These are phyloP conservation scores for Gnatocerus cornutus DNA, from an alignment of 2,888 invertebrate species.

Conservation along the genomic window DNA sequence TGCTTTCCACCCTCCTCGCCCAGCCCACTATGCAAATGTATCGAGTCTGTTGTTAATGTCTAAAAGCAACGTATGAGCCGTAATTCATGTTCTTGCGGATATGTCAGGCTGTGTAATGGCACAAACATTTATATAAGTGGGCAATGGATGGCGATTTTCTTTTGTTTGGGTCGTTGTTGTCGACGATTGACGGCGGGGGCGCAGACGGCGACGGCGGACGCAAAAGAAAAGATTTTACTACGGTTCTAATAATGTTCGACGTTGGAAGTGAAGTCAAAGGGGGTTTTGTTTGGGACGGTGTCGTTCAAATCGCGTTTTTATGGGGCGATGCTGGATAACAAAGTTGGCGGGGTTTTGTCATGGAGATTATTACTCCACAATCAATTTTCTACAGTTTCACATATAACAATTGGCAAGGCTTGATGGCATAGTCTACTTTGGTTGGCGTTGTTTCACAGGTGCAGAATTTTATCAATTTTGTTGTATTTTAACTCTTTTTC, in stretches of 20 bases:
- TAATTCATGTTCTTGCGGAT: constrained; percentile 52
- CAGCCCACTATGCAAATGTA: constrained; percentile 53
- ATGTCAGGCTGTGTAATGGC: constrained; percentile 46
- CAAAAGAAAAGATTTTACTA: not conserved
- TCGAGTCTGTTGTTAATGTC: constrained; percentile 56
- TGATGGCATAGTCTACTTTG: too few relatives aligned
- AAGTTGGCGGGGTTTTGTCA: too few relatives aligned
- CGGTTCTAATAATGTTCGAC: not conserved
- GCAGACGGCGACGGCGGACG: not conserved
- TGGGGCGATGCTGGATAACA: too few relatives aligned
- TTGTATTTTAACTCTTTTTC: too few relatives aligned
- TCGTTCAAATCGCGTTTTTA: too few relatives aligned
- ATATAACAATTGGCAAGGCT: too few relatives aligned
- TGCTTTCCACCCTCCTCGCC: constrained; percentile 45
- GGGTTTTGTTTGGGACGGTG: too few relatives aligned
- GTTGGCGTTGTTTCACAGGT: too few relatives aligned
- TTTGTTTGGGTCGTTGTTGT: constrained; percentile 22
- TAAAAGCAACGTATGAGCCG: constrained; percentile 49
- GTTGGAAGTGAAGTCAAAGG: too few relatives aligned
- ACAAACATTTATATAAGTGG: constrained; percentile 48
- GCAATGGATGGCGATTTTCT: constrained; percentile 46
- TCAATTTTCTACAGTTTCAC: too few relatives aligned
- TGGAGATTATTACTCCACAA: too few relatives aligned
- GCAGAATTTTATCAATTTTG: too few relatives aligned
- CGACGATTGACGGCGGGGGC: constrained; percentile 25